Evolutionary conservation across 2,113 vertebrate genomes (phyloP), one percentile per base, ranked within the genome.

Genomic region (Willisornis vidua): DNA sequence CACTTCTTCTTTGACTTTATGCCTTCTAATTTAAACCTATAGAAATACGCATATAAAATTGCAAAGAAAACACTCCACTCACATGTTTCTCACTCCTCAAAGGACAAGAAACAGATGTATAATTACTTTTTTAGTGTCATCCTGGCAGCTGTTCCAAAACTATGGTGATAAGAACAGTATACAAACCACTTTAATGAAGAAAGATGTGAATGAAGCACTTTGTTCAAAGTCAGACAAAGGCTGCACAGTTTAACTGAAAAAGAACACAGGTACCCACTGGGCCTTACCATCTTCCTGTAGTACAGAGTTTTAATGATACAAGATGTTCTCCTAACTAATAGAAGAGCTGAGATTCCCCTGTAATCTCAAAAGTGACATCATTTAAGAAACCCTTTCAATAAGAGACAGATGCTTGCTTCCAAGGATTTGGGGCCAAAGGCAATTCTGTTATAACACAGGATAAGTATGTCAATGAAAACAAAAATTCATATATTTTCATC

Each of bases 61-160:
- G 67, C 79, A 67, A 80, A 90, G 71, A 19, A 76, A 94, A 88
- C 78, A 58, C 63, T 92, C 75, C 39, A 67, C 55, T 80, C 77
- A 57, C 72, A 76, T 10, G n/a, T 20, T 95, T 63, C 78, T 79
- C 17, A n/a, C 46, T 85, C 85, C 71, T 95, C 76, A 86, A 94
- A 90, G 92, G 66, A 92, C 0, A 0, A 93, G 88, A 97, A 97
- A 67, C 96, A 96, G 94, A 96, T 90, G 95, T 48, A 74, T 94
- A 95, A 97, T 93, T 90, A 94, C 92, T 77, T 71, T 83, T 90
- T 95, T 84, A 95, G 65, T 94, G 79, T 93, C 68, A 92, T 80
- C 43, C 65, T 84, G 71, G 62, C 94, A 95, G 90, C 90, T 95
- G 92, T 93, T 95, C 16, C 73, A 92, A 84, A 94, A 77, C 79